Percentiles rank a stretch among this genome's conserved stretches.
Conservation (phyloP, 2,113 vertebrate species). For the Mesembrinibis cayennensis region DNA sequence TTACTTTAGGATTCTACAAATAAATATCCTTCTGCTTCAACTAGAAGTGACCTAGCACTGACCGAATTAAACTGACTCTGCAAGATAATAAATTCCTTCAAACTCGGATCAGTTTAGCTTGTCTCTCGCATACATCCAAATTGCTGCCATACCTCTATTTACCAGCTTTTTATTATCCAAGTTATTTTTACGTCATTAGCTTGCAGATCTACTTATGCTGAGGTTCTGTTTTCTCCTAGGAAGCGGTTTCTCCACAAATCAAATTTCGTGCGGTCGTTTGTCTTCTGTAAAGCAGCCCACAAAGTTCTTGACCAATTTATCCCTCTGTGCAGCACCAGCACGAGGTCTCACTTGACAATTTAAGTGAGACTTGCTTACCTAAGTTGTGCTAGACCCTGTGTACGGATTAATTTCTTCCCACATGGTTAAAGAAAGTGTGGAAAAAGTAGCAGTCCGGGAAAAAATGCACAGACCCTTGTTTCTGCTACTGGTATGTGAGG, state of each 20-base stretch:
- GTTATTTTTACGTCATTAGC: neutral
- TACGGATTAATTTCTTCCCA: neutral
- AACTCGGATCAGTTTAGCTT: neutral
- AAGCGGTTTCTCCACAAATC: neutral
- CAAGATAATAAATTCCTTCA: neutral
- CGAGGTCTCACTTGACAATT: neutral
- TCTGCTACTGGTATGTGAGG: neutral
- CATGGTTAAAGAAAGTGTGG: neutral
- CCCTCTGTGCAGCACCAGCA: neutral
- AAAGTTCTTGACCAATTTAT: neutral
- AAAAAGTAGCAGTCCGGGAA: neutral
- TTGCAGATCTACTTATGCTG: constrained; percentile 14
- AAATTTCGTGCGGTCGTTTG: neutral
- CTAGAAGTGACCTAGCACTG: neutral
- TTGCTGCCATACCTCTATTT: neutral
- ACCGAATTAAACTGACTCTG: neutral
- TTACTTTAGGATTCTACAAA: neutral
- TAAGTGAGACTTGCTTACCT: neutral
- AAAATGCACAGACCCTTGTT: neutral
- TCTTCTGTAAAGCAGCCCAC: neutral
- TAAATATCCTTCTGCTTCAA: neutral
- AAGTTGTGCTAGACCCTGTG: neutral
- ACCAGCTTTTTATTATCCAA: constrained; percentile 6
- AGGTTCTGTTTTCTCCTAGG: neutral
- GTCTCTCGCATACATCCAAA: neutral